A percentile compares a stretch with the other conserved stretches of the same genome.
Conservation (phyloP, 2,113 vertebrate species). For the Ailuropoda melanoleuca region DNA sequence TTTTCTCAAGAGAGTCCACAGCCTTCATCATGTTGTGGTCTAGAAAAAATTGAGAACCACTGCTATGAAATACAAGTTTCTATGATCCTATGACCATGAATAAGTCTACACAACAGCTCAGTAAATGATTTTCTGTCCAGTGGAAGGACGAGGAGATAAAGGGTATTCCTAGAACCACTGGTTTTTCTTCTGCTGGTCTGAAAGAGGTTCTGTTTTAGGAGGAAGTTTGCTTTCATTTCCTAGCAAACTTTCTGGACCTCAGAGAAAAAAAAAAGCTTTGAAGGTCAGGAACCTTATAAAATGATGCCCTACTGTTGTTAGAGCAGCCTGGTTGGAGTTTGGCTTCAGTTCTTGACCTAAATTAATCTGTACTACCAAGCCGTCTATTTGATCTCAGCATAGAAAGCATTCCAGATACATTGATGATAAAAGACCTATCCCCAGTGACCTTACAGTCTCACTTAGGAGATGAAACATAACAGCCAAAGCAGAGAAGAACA, state of each 20-base stretch:
- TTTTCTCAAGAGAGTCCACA: slow-evolving; percentile 18
- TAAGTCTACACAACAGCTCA: background rate
- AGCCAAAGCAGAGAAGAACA: background rate
- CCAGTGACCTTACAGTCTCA: slow-evolving; percentile 29
- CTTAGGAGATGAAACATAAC: background rate
- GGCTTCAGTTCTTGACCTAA: slow-evolving; percentile 36
- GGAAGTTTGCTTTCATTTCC: slow-evolving; percentile 43
- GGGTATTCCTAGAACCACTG: slow-evolving; percentile 1
- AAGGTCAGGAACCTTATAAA: slow-evolving; percentile 27
- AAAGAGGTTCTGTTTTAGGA: slow-evolving; percentile 23
- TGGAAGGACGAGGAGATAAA: background rate
- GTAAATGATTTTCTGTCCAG: slow-evolving; percentile 20
- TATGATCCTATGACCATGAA: background rate
- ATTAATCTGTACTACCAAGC: slow-evolving; percentile 32
- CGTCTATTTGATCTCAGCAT: background rate
- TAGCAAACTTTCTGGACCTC: slow-evolving; percentile 30
- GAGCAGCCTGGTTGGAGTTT: background rate
- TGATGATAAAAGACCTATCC: background rate
- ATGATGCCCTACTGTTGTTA: background rate
- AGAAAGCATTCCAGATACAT: slow-evolving; percentile 9
- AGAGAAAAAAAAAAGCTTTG: slow-evolving; percentile 24
- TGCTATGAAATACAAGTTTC: slow-evolving; percentile 4
- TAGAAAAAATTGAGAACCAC: background rate
- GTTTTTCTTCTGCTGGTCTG: slow-evolving; percentile 24
- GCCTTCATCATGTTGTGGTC: background rate